A percentile compares a stretch with the other conserved stretches of the same genome.
Evolutionary conservation across 2,888 invertebrate species (phyloP).

Genomic region (Alcis repandata): DNA sequence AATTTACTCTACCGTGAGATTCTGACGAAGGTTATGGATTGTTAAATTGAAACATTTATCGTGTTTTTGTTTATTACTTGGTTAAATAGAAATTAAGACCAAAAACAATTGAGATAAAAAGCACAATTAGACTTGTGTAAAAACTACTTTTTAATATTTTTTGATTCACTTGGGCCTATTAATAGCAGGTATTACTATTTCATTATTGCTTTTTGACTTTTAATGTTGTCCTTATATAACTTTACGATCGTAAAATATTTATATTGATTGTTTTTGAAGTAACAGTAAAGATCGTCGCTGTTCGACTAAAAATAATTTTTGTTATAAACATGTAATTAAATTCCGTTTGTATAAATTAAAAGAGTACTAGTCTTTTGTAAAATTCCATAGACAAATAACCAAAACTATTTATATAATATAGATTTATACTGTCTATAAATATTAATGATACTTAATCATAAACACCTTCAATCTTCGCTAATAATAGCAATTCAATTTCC

Average conservation of each 20-base stretch:
- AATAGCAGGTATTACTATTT: too few species aligned
- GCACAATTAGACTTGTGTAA: too few species aligned
- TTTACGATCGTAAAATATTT: background rate
- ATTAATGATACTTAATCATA: background rate
- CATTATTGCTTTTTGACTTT: too few species aligned
- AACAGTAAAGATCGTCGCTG: background rate
- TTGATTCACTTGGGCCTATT: too few species aligned
- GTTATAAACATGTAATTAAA: background rate
- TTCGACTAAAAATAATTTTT: background rate
- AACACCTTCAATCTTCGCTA: background rate
- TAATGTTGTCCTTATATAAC: too few species aligned
- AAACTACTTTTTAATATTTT: too few species aligned
- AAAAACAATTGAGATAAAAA: too few species aligned
- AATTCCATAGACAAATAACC: conserved; percentile 11
- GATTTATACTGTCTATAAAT: background rate
- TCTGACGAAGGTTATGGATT: conserved; percentile 26
- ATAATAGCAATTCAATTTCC: background rate
- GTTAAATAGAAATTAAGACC: too few species aligned
- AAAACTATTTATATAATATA: conserved; percentile 1
- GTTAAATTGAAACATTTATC: background rate
- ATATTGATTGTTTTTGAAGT: background rate
- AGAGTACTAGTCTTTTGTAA: background rate
- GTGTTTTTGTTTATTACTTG: background rate
- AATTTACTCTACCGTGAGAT: conserved; percentile 28
- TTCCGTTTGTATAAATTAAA: background rate